Percentiles rank a stretch among this genome's conserved stretches.
Evolutionary conservation across 2,797 vertebrate species (phyloP).

Genomic region (Cossypha caffra): DNA sequence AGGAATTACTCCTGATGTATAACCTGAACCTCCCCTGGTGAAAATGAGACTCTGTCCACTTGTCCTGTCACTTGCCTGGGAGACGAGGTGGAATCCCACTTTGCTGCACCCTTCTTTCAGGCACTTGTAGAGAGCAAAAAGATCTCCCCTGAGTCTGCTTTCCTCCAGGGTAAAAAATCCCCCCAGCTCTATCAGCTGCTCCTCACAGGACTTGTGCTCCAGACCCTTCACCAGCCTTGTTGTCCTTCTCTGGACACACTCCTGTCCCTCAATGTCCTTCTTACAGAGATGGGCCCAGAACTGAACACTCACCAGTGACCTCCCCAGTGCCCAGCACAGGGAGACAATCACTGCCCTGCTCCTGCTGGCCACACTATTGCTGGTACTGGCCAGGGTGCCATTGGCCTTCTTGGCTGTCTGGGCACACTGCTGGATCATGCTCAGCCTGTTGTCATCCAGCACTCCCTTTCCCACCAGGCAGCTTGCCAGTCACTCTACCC

Average conservation of each 20-base stretch:
- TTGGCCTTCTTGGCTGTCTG: not conserved
- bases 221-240: accelerated
- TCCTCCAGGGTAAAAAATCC: not conserved
- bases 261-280: not conserved
- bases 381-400: not conserved
- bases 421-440: not conserved
- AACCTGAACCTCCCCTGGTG: not conserved
- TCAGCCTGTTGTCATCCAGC: not conserved
- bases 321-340: no score
- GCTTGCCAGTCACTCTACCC: not conserved
- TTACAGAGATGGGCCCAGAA: not conserved
- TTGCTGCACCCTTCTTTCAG: not conserved
- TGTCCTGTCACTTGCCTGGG: not conserved
- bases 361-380: not conserved
- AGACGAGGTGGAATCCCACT: not conserved
- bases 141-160: not conserved
- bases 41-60: not conserved
- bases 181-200: not conserved
- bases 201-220: not conserved
- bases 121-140: not conserved
- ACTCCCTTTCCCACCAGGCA: not conserved
- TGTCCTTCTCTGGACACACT: not conserved
- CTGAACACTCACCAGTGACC: not conserved
- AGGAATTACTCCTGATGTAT: not conserved
- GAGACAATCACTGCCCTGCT: not conserved